A percentile compares a stretch with the other conserved stretches of the same genome.
Evolutionary conservation across 2,113 vertebrate genomes (phyloP).

Genomic region (Craseonycteris thonglongyai): DNA sequence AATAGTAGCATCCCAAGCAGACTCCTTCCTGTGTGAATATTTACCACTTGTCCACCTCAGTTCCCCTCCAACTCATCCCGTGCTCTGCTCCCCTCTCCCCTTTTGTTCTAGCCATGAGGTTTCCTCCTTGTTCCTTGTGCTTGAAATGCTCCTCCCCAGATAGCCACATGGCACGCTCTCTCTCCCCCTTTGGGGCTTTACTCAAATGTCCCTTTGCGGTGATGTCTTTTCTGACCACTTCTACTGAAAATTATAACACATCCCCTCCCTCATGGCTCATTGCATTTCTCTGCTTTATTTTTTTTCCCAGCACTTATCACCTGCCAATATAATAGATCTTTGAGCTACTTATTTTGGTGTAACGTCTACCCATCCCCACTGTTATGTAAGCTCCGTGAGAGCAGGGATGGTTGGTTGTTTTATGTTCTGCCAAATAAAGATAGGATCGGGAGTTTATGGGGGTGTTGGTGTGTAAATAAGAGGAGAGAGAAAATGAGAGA

Average conservation of each 20-base stretch:
- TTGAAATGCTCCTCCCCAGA: background rate
- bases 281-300: background rate
- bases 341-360: background rate
- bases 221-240: background rate
- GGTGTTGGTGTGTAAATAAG: background rate
- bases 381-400: background rate
- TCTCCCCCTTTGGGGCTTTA: background rate
- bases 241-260: background rate
- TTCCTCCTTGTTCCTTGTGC: background rate
- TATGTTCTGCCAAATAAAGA: background rate
- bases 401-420: background rate
- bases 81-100: background rate
- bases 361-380: background rate
- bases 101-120: background rate
- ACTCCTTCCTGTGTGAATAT: accelerated
- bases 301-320: background rate
- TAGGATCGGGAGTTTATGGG: background rate
- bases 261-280: background rate
- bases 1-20: background rate
- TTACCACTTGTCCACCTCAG: background rate
- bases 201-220: background rate
- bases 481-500: background rate
- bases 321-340: background rate
- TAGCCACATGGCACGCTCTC: too few relatives aligned
- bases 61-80: background rate